Evolutionary conservation across 1,140 invertebrate species (phyloP).

Genomic region (Trypoxylus dichotomus): DNA sequence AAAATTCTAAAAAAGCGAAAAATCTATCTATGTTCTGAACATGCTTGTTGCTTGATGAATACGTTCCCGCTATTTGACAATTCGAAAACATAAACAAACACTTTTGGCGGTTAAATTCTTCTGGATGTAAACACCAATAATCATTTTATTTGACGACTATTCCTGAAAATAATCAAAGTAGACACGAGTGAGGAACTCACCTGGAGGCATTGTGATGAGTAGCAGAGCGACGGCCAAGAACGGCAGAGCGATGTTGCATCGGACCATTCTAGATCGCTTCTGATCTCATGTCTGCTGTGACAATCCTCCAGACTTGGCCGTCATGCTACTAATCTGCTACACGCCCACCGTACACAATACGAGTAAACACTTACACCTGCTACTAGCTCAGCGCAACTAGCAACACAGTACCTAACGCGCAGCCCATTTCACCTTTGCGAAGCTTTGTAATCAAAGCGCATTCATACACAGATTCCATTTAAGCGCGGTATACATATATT

Average conservation of each 20-base stretch:
- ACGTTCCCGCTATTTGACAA: background rate
- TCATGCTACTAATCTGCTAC: constrained; percentile 41
- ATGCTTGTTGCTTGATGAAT: background rate
- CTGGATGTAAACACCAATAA: background rate
- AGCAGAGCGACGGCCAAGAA: constrained; percentile 45
- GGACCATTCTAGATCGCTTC: constrained; percentile 43
- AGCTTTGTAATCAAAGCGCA: background rate
- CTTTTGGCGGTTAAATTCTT: background rate
- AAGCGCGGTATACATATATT: constrained; percentile 10
- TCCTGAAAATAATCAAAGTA: background rate
- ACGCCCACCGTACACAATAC: constrained; percentile 33
- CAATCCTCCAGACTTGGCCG: constrained; percentile 46
- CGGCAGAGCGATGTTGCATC: constrained; percentile 41
- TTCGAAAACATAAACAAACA: constrained; percentile 9
- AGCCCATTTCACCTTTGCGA: constrained; percentile 39
- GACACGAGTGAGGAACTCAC: constrained; percentile 30
- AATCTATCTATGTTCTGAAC: background rate
- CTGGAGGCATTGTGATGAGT: constrained; percentile 44
- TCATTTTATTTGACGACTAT: background rate
- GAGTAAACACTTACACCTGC: constrained; percentile 34
- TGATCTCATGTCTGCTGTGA: constrained; percentile 42
- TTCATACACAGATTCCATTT: background rate
- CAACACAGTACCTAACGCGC: constrained; percentile 39
- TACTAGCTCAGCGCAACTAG: constrained; percentile 43
- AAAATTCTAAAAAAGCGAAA: no score